Conservation (phyloP, 1,140 invertebrate genomes). For the Drosophila pseudoobscura region DNA sequence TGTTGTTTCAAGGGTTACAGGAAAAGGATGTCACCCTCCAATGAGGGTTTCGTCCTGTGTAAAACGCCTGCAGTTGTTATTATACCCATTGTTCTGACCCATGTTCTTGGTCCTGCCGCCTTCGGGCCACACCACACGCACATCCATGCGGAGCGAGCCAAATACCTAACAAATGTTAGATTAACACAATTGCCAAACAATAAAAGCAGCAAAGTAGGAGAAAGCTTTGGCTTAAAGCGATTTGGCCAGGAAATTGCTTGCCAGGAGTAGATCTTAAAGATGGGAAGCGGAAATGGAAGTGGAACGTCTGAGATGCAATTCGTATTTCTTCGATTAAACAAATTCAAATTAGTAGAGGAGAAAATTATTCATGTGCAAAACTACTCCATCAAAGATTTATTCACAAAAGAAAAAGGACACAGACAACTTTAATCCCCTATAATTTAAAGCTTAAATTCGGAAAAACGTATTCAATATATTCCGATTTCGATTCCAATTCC, state of each 20-base stretch:
- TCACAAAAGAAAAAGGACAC: too few species aligned
- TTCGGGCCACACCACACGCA: conserved; percentile 19
- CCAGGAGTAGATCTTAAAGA: too few species aligned
- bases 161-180: conserved; percentile 69
- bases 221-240: conserved; percentile 48
- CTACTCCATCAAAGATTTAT: too few species aligned
- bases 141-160: conserved; percentile 7
- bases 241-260: conserved; percentile 10
- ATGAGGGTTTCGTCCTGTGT: conserved; percentile 30
- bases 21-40: conserved; percentile 17
- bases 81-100: conserved; percentile 33
- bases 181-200: conserved; percentile 83
- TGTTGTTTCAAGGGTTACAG: conserved; percentile 61
- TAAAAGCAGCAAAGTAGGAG: conserved; percentile 68
- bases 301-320: too few species aligned
- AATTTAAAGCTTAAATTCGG: too few species aligned
- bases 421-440: too few species aligned
- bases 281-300: too few species aligned
- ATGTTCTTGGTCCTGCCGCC: conserved; percentile 24
- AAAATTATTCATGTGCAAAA: too few species aligned
- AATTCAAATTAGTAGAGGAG: too few species aligned
- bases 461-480: background rate
- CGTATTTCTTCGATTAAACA: too few species aligned
- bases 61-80: conserved; percentile 45
- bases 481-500: background rate